A percentile compares a stretch with the other conserved stretches of the same genome.
phyloP scores from a whole-genome alignment of 2,797 vertebrate species.

The Leptoclinus maculatus region DNA sequence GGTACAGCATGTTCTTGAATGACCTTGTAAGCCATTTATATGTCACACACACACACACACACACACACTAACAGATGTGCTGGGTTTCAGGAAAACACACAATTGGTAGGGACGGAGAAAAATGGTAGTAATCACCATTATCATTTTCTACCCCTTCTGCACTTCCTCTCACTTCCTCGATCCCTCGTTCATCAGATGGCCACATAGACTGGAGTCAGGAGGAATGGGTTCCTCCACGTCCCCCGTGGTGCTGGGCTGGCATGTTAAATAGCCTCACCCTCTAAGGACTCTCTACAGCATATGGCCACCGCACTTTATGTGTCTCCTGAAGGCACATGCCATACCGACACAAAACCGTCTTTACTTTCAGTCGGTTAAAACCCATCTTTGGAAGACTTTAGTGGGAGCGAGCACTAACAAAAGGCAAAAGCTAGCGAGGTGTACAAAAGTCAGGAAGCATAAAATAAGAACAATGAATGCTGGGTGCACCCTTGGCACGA shows the following conservation, averaged over 20 bases:
- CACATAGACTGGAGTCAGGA: slow-evolving; percentile 28
- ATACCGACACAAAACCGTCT: slow-evolving; percentile 24
- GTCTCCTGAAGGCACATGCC: slow-evolving; percentile 32
- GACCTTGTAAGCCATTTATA: slow-evolving; percentile 33
- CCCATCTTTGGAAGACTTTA: slow-evolving; percentile 36
- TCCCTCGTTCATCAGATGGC: slow-evolving; percentile 53
- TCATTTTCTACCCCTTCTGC: slow-evolving; percentile 11
- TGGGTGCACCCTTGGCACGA: slow-evolving; percentile 37
- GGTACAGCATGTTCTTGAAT: slow-evolving; percentile 10
- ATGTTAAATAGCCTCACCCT: slow-evolving; percentile 61
- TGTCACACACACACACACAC: background rate
- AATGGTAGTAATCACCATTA: slow-evolving; percentile 61
- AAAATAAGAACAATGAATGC: slow-evolving; percentile 66
- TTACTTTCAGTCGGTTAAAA: slow-evolving; percentile 15
- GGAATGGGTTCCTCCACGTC: slow-evolving; percentile 40
- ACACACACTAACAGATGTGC: slow-evolving; percentile 47
- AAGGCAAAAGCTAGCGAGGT: slow-evolving; percentile 39
- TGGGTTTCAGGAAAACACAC: slow-evolving; percentile 32
- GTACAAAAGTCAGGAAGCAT: slow-evolving; percentile 57
- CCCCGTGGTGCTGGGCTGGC: slow-evolving; percentile 31
- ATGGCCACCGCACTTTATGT: slow-evolving; percentile 37
- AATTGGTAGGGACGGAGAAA: slow-evolving; percentile 37
- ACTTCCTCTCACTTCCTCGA: slow-evolving; percentile 7
- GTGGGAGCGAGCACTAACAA: slow-evolving; percentile 15
- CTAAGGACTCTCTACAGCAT: slow-evolving; percentile 52